phyloP scores from a whole-genome alignment of 2,113 vertebrate genomes.

The Crotalus tigris region DNA sequence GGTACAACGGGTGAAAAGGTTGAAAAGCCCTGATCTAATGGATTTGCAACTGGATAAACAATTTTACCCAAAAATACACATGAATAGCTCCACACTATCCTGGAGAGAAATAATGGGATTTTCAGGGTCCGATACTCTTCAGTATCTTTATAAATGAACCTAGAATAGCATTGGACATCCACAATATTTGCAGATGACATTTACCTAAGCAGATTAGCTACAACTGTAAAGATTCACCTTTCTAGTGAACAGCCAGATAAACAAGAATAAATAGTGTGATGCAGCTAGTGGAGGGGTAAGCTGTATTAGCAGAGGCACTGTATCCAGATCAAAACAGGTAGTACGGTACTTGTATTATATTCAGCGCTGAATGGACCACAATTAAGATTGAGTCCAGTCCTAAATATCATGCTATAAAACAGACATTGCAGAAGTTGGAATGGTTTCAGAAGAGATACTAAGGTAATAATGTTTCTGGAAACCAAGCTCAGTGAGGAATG shows the following conservation, averaged over 20 bases:
- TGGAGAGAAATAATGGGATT: not conserved
- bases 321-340: not conserved
- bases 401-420: not conserved
- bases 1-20: too few relatives aligned
- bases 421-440: not conserved
- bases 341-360: not conserved
- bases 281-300: not conserved
- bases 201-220: not conserved
- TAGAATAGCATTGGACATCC: not conserved
- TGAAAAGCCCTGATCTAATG: not conserved
- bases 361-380: not conserved
- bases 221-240: not conserved
- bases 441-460: not conserved
- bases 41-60: not conserved
- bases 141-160: not conserved
- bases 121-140: not conserved
- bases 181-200: not conserved
- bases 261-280: not conserved
- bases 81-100: not conserved
- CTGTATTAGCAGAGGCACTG: not conserved
- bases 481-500: not conserved
- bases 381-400: not conserved
- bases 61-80: not conserved
- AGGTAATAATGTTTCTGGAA: not conserved
- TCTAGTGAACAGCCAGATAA: not conserved